Evolutionary conservation across 1,140 invertebrate species (phyloP), one percentile per base, ranked within the genome.

Genomic region (Eriocheir sinensis): DNA sequence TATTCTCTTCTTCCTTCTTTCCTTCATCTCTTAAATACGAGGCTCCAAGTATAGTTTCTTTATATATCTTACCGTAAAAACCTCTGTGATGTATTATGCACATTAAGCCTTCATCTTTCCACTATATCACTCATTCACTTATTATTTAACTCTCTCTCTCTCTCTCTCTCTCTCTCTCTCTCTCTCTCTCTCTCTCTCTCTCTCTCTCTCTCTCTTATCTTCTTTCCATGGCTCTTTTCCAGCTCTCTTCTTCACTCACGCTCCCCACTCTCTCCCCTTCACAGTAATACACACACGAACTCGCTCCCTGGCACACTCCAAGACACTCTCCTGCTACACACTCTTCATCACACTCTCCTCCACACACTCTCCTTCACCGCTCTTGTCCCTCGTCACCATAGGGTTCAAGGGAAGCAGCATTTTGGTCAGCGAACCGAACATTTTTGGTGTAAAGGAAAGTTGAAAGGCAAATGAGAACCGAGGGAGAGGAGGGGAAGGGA

Each of bases 161-260:
- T 60, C 53, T 60, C 53, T 60, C 60, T 72, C 60, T 72, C 60
- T 72, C 60, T 72, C 60, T 72, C 60, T 72, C 60, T 72, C 60
- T 72, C 60, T 72, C 60, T 72, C 60, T 72, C 60, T 72, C 60
- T 72, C 60, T 72, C 60, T 72, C 60, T 72, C 60, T 72, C 60
- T 72, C 60, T 72, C 60, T 72, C 60, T 72, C 60, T 72, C 60
- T 72, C 4, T 72, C 60, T 72, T n/a, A n/a, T n/a, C n/a, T n/a
- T 21, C 60, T 21, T n/a, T 72, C 44, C 15, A 4, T 48, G 4
- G 4, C 44, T 53, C 48, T n/a, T 21, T 9, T 9, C 2, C 8
- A 53, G 12, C 2, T 17, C 48, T 53, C 21, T 53, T 53, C 48
- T 53, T 53, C 48, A 3, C 48, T 53, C 8, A 17, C 48, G 44